Evolutionary conservation across 2,113 vertebrate genomes (phyloP).

Genomic region (Pteronura brasiliensis): DNA sequence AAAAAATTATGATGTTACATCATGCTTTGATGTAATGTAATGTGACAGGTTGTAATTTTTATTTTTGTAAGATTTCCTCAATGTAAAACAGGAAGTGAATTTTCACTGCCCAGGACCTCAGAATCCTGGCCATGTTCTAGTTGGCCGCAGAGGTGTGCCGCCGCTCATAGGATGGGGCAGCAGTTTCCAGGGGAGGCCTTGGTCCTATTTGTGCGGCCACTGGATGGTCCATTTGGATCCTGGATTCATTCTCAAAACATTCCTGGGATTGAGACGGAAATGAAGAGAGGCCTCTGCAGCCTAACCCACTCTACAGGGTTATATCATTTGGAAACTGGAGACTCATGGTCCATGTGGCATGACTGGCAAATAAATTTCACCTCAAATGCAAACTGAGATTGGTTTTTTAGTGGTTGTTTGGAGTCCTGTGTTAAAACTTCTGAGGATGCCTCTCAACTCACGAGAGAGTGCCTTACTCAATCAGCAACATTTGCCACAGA

Average conservation of each 20-base stretch:
- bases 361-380: background rate
- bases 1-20: conserved; percentile 76
- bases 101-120: conserved; percentile 45
- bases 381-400: background rate
- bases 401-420: background rate
- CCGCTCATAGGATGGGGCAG: accelerated
- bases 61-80: conserved; percentile 71
- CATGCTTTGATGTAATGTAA: conserved; percentile 81
- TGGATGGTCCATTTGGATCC: background rate
- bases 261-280: background rate
- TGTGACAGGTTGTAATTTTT: conserved; percentile 77
- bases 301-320: background rate
- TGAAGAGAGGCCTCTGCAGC: background rate
- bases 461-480: background rate
- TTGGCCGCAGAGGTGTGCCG: background rate
- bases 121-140: background rate
- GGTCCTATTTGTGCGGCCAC: background rate
- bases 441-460: background rate
- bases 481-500: background rate
- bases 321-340: background rate
- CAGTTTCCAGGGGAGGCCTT: background rate
- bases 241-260: background rate
- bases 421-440: background rate
- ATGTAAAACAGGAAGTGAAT: conserved; percentile 29
- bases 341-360: background rate